Evolutionary conservation across 2,797 vertebrate species (phyloP), one percentile per base, ranked within the genome.

Genomic region (Oryzias sinensis): DNA sequence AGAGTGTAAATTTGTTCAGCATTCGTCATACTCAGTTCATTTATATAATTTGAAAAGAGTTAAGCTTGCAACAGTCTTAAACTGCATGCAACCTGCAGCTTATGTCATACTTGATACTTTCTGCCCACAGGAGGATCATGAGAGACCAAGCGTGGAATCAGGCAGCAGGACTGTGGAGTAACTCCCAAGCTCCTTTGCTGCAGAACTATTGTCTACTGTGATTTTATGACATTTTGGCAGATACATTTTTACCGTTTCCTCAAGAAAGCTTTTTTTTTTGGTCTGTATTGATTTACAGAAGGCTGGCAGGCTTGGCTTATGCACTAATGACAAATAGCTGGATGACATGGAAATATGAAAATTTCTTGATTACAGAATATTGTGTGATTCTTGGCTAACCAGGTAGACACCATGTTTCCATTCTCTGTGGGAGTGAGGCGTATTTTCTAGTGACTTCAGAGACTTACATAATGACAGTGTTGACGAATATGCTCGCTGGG

Each of bases 391-490:
- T 37, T 37, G 9, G 33, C 33, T 11, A 11, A 37, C 33, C 9
- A 37, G 33, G 33, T 37, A 37, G 9, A 37, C 11, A 13, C 33
- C 33, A 37, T 37, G 33, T 37, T 37, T 37, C 9, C 33, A 11
- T 37, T 37, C 33, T 13, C 33, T 37, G 33, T 37, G 33, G 33
- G 33, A 37, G 33, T 37, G 9, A 37, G 33, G 33, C 9, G 9
- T 37, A 11, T 9, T 11, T 37, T 37, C 9, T 37, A 11, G 33
- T 37, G 33, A 33, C 29, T 44, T 44, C 8, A 49, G 43, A 61
- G 42, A 50, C 18, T 55, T 55, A 57, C 37, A 71, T 20, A 44
- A 16, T 40, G 53, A 72, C 43, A 52, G 24, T 44, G 24, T 65
- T 55, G n/a, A 24, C 46, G 5, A 44, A 56, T 13, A 5, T 41